These are phyloP conservation scores for Parasteatoda lunata DNA, from an alignment of 2,888 invertebrate genomes.

Conservation along the genomic window DNA sequence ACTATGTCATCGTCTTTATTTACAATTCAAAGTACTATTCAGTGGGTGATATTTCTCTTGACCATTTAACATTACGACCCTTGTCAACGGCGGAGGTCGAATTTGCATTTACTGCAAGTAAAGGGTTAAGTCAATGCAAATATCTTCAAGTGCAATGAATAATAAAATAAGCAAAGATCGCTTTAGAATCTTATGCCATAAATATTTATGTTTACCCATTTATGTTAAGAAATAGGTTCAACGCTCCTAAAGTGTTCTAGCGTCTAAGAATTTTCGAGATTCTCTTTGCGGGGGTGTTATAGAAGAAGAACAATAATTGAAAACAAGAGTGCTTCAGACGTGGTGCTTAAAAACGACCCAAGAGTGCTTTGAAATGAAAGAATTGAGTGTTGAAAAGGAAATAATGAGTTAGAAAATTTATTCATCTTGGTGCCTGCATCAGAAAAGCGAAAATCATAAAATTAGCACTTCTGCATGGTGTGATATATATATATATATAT, in stretches of 20 bases:
- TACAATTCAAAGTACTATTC: conserved; percentile 35
- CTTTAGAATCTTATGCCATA: conserved; percentile 41
- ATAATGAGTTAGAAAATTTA: no score
- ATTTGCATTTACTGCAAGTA: conserved; percentile 40
- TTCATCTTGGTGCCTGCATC: no score
- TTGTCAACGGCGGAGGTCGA: conserved; percentile 25
- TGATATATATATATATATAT: no score
- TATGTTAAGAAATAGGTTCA: conserved; percentile 25
- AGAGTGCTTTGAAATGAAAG: no score
- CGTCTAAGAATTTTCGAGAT: background rate
- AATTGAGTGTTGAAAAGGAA: no score
- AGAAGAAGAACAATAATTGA: no score
- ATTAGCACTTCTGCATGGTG: no score
- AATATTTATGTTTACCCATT: conserved; percentile 55
- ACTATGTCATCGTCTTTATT: conserved; percentile 43
- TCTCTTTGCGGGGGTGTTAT: no score
- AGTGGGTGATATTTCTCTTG: conserved; percentile 12
- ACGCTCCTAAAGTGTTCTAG: conserved; percentile 3
- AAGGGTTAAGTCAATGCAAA: conserved; percentile 51
- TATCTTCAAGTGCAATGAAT: conserved; percentile 35
- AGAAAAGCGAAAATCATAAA: no score
- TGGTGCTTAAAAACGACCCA: no score
- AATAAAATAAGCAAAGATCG: conserved; percentile 28
- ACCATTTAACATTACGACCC: conserved; percentile 33
- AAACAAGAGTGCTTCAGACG: no score